Conservation (phyloP, 2,797 vertebrate genomes). For the Gambelia wislizenii region DNA sequence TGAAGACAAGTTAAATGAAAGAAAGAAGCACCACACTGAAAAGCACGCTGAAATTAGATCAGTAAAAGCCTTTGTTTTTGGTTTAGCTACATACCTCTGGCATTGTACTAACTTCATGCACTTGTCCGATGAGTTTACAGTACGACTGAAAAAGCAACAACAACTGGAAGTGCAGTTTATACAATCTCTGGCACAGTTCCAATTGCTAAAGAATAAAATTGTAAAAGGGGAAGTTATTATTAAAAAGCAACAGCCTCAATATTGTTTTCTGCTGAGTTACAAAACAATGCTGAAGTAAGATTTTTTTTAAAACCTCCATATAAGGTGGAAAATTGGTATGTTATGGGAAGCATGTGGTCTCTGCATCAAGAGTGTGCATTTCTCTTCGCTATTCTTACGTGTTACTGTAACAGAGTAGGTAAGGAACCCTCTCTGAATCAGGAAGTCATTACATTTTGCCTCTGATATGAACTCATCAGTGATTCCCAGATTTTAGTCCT, state of each 20-base stretch:
- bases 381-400: too few relatives aligned
- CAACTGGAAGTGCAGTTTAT: slow-evolving; percentile 99
- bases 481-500: too few relatives aligned
- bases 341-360: neutral
- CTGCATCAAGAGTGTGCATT: neutral
- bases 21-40: slow-evolving; percentile 14
- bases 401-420: neutral
- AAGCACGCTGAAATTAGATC: slow-evolving; percentile 19
- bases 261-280: neutral
- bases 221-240: slow-evolving; percentile 62
- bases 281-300: neutral
- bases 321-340: neutral
- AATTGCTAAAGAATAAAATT: slow-evolving; percentile 87
- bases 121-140: slow-evolving; percentile 97
- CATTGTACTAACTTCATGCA: slow-evolving; percentile 94
- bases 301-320: too few relatives aligned
- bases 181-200: slow-evolving; percentile 97
- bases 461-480: neutral
- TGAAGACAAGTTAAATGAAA: neutral
- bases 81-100: slow-evolving; percentile 88
- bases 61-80: neutral
- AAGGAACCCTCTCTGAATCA: neutral
- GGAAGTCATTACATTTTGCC: neutral
- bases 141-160: slow-evolving; percentile 98
- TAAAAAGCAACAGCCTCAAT: slow-evolving; percentile 24